Percentiles rank a stretch among this genome's conserved stretches.
Evolutionary conservation across 2,797 vertebrate species (phyloP).

Genomic region (Fistularia commersonii): DNA sequence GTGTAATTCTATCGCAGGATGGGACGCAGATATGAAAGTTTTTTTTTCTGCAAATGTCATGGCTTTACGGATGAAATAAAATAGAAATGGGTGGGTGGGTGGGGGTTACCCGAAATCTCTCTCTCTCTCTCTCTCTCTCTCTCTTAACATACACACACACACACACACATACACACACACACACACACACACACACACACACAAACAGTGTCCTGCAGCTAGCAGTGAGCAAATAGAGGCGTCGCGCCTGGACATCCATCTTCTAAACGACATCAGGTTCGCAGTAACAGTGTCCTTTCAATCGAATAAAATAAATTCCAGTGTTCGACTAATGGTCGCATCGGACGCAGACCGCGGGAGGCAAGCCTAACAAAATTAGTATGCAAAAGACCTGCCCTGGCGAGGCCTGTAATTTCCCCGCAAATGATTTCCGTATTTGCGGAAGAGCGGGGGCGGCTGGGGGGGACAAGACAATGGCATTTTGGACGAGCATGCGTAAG

Average conservation of each 20-base stretch:
- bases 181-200: no score
- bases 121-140: no score
- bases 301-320: conserved; percentile 76
- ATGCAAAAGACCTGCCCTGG: conserved; percentile 95
- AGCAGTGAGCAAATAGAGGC: conserved; percentile 31
- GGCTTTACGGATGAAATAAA: no score
- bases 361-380: conserved; percentile 99
- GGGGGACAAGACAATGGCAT: conserved; percentile 85
- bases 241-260: conserved; percentile 29
- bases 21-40: background rate
- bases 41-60: no score
- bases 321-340: conserved; percentile 88
- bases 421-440: conserved; percentile 92
- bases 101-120: no score
- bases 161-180: no score
- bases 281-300: conserved; percentile 49
- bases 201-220: conserved; percentile 7
- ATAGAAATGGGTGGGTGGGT: no score
- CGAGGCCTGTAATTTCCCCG: conserved; percentile 96
- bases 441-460: conserved; percentile 80
- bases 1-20: conserved; percentile 52
- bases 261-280: conserved; percentile 44
- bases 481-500: conserved; percentile 45
- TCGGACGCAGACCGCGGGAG: conserved; percentile 89
- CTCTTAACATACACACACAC: no score